Conservation (phyloP, 2,888 invertebrate species). For the Choristoneura rosaceana region DNA sequence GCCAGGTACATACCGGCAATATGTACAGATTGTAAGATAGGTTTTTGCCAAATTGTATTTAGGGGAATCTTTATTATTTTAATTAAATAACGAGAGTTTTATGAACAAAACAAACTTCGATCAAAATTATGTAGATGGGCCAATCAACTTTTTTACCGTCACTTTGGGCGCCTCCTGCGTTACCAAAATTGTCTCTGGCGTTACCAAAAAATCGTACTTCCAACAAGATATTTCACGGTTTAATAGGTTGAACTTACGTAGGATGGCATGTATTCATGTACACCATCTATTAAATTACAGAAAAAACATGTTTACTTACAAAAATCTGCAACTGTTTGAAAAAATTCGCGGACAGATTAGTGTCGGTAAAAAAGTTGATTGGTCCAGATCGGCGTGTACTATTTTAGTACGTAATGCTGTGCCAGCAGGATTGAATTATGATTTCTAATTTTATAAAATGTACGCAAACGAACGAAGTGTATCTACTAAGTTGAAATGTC, state of each 20-base stretch:
- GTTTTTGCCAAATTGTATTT: constrained; percentile 24
- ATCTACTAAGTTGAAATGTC: background rate
- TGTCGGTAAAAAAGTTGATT: no score
- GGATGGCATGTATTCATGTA: no score
- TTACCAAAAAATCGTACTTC: no score
- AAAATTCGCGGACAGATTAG: no score
- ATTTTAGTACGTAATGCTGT: background rate
- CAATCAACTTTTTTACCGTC: no score
- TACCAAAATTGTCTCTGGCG: no score
- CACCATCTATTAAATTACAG: no score
- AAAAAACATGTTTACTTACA: no score
- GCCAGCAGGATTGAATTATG: background rate
- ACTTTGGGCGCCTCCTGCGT: no score
- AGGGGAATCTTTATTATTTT: constrained; percentile 6
- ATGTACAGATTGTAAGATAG: constrained; percentile 20
- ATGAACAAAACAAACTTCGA: background rate
- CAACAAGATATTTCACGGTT: no score
- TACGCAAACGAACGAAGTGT: background rate
- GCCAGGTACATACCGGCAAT: background rate
- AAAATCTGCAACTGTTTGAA: no score
- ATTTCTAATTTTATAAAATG: background rate
- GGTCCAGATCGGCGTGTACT: background rate
- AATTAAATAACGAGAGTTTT: background rate
- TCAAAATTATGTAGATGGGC: background rate
- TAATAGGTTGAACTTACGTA: no score